Percentiles rank a stretch among this genome's conserved stretches.
phyloP scores from a whole-genome alignment of 2,797 vertebrate genomes.

The Sciurus carolinensis region DNA sequence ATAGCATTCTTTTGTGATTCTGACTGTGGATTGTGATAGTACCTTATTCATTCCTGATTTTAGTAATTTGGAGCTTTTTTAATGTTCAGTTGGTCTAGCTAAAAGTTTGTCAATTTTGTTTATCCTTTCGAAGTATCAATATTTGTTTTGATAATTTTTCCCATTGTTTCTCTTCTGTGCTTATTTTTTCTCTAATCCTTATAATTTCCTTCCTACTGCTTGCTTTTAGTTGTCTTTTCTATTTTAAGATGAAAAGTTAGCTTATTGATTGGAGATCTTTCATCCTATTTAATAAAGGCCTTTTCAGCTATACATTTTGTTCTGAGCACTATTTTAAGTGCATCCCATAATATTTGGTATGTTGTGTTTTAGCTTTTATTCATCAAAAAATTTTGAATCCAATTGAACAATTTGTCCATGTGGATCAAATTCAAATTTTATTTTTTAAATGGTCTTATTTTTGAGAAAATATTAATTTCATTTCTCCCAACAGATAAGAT shows the following conservation, averaged over 20 bases:
- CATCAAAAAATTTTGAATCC: background rate
- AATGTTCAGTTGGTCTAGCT: background rate
- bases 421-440: background rate
- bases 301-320: background rate
- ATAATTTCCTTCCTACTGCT: background rate
- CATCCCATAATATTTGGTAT: too few species aligned
- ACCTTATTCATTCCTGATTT: background rate
- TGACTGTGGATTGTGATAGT: background rate
- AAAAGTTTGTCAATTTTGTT: background rate
- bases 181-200: background rate
- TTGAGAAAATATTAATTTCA: background rate
- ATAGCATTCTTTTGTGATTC: background rate
- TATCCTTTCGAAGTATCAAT: background rate
- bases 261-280: background rate
- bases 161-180: background rate
- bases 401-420: background rate
- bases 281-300: background rate
- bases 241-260: background rate
- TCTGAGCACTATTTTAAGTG: background rate
- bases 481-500: background rate
- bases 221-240: background rate
- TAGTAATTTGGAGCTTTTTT: background rate
- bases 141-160: background rate
- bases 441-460: background rate
- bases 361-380: background rate